Conservation (phyloP, 2,888 invertebrate genomes). For the Chironomus tentans region DNA sequence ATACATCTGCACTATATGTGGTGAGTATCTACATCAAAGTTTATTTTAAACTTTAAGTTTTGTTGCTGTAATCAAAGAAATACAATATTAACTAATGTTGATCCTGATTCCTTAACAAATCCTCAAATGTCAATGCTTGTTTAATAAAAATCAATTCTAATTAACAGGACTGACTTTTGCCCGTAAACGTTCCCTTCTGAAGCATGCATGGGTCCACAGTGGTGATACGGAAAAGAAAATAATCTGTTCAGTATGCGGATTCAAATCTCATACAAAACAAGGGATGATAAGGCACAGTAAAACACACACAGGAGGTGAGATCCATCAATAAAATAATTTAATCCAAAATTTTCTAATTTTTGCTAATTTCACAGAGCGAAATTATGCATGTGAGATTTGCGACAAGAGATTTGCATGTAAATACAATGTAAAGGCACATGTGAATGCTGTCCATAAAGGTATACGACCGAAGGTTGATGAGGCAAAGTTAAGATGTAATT, state of each 20-base stretch:
- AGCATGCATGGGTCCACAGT: background rate
- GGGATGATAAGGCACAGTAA: background rate
- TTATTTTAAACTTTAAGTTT: too few species aligned
- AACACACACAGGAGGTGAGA: background rate
- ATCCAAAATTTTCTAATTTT: too few species aligned
- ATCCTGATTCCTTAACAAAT: too few species aligned
- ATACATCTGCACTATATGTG: background rate
- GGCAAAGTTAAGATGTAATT: background rate
- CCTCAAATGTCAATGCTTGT: too few species aligned
- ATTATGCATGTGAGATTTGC: background rate
- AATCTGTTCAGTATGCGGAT: background rate
- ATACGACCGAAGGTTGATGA: background rate
- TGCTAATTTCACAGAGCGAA: background rate
- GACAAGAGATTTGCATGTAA: background rate
- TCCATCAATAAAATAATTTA: too few species aligned
- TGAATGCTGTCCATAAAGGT: background rate
- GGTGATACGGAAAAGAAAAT: background rate
- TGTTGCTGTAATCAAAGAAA: too few species aligned
- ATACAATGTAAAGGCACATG: background rate
- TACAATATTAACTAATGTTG: too few species aligned
- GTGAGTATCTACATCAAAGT: background rate
- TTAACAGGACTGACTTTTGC: background rate
- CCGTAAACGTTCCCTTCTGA: background rate
- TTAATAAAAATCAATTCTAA: background rate
- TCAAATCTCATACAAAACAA: background rate